A percentile compares a stretch with the other conserved stretches of the same genome.
phyloP scores from a whole-genome alignment of 2,113 vertebrate species.

The Xenotilapia leptura region DNA sequence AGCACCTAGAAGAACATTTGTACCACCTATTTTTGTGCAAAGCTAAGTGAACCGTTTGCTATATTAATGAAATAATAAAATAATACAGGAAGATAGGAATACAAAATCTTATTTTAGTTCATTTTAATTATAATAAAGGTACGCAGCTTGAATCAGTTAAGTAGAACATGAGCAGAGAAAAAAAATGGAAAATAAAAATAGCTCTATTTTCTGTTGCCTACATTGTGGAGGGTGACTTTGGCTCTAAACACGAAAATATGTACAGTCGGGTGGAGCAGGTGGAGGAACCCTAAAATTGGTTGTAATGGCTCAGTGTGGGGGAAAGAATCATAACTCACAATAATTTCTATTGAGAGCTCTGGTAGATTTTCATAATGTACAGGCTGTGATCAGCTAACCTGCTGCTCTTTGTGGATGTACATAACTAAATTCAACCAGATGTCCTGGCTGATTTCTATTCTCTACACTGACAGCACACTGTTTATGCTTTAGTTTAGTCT shows the following conservation, averaged over 20 bases:
- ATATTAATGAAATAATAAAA: not conserved
- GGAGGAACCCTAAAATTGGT: not conserved
- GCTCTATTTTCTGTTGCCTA: not conserved
- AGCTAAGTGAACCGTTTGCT: not conserved
- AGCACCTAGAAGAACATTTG: not conserved
- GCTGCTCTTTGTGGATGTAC: not conserved
- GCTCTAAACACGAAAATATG: not conserved
- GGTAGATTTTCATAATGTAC: not conserved
- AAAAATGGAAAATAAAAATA: not conserved
- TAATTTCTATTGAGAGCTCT: not conserved
- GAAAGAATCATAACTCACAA: not conserved
- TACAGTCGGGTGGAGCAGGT: not conserved
- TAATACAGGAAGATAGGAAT: not conserved
- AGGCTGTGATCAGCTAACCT: not conserved
- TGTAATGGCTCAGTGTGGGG: not conserved
- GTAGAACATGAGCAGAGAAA: not conserved
- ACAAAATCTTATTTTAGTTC: not conserved
- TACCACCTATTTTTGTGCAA: not conserved
- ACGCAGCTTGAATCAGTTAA: not conserved
- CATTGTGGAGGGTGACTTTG: not conserved
- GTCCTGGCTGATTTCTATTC: not conserved
- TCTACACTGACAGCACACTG: not conserved
- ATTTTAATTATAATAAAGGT: not conserved
- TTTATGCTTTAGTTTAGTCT: not conserved
- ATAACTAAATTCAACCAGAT: not conserved